Evolutionary conservation across 2,888 invertebrate species (phyloP).

Genomic region (Stramonita haemastoma): DNA sequence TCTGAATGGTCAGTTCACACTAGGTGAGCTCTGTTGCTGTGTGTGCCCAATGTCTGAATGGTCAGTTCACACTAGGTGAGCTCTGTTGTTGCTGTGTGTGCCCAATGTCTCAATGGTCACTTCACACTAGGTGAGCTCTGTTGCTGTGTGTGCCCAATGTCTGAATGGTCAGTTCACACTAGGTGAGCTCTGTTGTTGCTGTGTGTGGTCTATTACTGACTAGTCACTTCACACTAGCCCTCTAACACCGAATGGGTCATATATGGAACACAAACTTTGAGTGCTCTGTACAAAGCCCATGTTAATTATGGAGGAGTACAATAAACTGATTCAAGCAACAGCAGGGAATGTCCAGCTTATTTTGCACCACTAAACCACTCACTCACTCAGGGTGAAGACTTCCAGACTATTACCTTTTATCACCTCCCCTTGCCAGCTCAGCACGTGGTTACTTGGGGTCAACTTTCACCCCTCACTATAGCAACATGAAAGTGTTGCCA

Average conservation of each 20-base stretch:
- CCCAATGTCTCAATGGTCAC: too few relatives aligned
- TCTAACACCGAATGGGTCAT: not conserved
- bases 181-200: too few relatives aligned
- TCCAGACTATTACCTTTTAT: not conserved
- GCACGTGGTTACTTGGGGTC: not conserved
- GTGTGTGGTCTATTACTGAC: too few relatives aligned
- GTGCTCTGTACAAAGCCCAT: not conserved
- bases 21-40: too few relatives aligned
- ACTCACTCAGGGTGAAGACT: not conserved
- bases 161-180: too few relatives aligned
- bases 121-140: too few relatives aligned
- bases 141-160: too few relatives aligned
- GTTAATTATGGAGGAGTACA: not conserved
- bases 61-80: too few relatives aligned
- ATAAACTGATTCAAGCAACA: not conserved
- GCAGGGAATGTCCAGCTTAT: not conserved
- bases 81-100: too few relatives aligned
- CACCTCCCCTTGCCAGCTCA: not conserved
- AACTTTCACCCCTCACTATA: constrained; percentile 2
- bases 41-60: too few relatives aligned
- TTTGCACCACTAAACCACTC: not conserved
- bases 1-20: too few relatives aligned
- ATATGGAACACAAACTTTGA: not conserved
- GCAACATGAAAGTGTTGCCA: not conserved
- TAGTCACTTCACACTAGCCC: too few relatives aligned